Evolutionary conservation across 2,888 invertebrate genomes (phyloP), one percentile per base, ranked within the genome.

Genomic region (Choreutis nemorana): DNA sequence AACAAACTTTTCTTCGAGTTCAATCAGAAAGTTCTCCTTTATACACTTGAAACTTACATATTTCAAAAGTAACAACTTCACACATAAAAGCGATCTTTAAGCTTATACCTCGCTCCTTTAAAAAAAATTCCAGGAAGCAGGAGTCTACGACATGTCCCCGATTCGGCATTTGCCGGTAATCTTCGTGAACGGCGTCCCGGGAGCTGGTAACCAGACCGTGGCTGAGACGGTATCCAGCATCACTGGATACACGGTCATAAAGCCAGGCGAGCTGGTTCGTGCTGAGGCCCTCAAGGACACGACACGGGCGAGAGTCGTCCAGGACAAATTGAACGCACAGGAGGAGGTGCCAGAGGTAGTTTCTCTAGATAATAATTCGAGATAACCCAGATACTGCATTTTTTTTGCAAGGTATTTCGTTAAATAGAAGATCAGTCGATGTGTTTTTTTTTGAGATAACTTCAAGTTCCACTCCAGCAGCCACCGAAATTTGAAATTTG

Each of bases 151-250:
- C 37, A 79, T 79, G 79, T 41, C 66, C 1, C 73, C 77, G 1
- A 72, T 80, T 32, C 54, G 61, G 14, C 63, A 78, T 35, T 45
- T 72, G 21, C 78, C 79, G 1, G 77, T 80, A 6, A 72, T 79
- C 35, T 79, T 80, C 44, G 78, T 80, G 35, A 77, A 75, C 40
- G 79, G 79, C 1, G 77, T 80, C 1, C 79, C 79, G 0, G 79
- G 79, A 1, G 78, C 79, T 1, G 79, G 79, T 4, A 78, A 73
- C 45, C 75, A 73, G 45, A 78, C 77, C 0, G 78, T 75, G 2
- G 70, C 79, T 3, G 64, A 75, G 42, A 68, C 77, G 20, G 73
- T 79, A 28, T 65, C 77, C 21, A 57, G 45, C 37, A 71, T 78
- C 34, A 80, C 79, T 2, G 79, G 78, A 2, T 78, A 72, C 49